A percentile compares a stretch with the other conserved stretches of the same genome.
phyloP scores from a whole-genome alignment of 2,113 vertebrate genomes.

The Pseudopipra pipra region DNA sequence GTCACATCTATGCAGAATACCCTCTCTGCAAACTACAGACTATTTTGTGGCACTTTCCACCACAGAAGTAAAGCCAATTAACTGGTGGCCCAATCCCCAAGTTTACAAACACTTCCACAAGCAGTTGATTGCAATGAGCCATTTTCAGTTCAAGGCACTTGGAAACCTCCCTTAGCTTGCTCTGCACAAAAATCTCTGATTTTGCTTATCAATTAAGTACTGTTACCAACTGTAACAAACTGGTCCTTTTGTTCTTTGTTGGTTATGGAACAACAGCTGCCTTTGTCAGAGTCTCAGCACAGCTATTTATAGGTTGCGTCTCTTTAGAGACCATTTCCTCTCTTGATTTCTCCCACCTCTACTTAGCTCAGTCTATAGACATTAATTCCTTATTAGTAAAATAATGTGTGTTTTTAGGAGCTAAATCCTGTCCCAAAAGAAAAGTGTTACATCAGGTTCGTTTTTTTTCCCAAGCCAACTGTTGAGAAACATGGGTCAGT shows the following conservation, averaged over 20 bases:
- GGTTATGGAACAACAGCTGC: conserved; percentile 39
- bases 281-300: conserved; percentile 30
- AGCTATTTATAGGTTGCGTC: conserved; percentile 60
- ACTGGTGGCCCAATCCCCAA: not conserved
- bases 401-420: not conserved
- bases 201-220: conserved; percentile 50
- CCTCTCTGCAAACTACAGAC: not conserved
- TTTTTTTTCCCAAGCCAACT: not conserved
- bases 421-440: not conserved
- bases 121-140: not conserved
- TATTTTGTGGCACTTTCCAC: not conserved
- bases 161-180: not conserved
- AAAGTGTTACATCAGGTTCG: not conserved
- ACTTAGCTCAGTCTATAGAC: not conserved
- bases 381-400: not conserved
- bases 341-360: conserved; percentile 1
- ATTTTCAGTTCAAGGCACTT: not conserved
- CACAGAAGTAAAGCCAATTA: not conserved
- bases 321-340: conserved; percentile 39
- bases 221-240: conserved; percentile 49
- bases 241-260: conserved; percentile 57
- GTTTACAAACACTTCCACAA: not conserved
- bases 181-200: not conserved
- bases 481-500: not conserved
- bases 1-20: not conserved